Evolutionary conservation across 2,888 invertebrate species (phyloP), one percentile per base, ranked within the genome.

Genomic region (Pelosia muscerda): DNA sequence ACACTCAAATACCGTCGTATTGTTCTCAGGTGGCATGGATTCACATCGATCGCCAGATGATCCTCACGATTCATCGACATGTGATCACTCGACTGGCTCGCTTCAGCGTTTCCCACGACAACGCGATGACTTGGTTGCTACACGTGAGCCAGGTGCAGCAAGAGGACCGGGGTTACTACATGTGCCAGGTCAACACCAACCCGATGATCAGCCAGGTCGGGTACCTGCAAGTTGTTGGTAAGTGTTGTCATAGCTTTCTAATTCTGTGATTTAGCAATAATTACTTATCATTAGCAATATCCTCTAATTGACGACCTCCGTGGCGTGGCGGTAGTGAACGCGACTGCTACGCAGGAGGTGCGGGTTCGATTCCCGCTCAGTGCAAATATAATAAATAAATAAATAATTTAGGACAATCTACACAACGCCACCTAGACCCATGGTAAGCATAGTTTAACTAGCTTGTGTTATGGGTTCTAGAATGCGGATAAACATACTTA

Each of bases 181-280:
- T 98, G 97, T 98, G 98, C 91, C 98, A 98, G 94, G 96, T 96
- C 81, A 98, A 98, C 92, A 98, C 98, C 61, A 97, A 98, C 90
- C 98, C 98, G 0, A 98, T 98, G 98, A 98, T 98, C 88, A 98
- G 98, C 88, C 98, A 98, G 96, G 98, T 98, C 53, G 98, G 98
- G 69, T 98, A 97, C 89, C 96, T 98, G 56, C 98, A 98, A 94
- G 98, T 98, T 73, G 98, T 98, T 54, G 98, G 98, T 98, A 89
- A 96, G 97, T 83, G n/a, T 19, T 53, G 13, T 64, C 10, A 22
- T 53, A 15, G 13, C 1, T 59, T 15, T 31, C n/a, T 19, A 0
- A 0, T 19, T 31, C 3, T 19, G 13, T 23, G 13, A 10, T 34
- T 13, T 11, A 38, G 1, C 5, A n/a, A 2, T 9, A 1, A 3